Evolutionary conservation across 2,888 invertebrate species (phyloP).

Genomic region (Lamellibrachia satsuma): DNA sequence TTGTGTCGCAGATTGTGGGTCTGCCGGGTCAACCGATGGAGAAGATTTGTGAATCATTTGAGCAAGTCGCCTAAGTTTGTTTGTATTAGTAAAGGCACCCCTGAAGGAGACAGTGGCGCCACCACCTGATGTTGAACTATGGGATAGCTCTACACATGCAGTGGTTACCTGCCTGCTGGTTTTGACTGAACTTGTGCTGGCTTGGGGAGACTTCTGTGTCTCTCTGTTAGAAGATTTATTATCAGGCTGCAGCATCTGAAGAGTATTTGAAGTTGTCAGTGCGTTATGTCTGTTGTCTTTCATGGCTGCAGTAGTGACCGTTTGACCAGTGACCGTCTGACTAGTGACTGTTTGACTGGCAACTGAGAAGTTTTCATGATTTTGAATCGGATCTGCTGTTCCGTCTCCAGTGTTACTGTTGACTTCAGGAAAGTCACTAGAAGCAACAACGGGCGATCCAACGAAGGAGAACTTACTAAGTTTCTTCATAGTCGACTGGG

Average conservation of each 20-base stretch:
- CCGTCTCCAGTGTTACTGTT: too few relatives aligned
- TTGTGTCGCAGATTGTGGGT: neutral
- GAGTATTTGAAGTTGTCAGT: neutral
- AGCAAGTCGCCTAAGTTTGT: neutral
- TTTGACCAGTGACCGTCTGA: neutral
- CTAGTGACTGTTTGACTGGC: neutral
- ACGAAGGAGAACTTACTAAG: constrained; percentile 23
- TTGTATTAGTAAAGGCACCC: neutral
- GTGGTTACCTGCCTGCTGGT: neutral
- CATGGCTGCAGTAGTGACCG: neutral
- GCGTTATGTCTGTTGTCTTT: neutral
- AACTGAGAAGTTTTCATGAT: neutral
- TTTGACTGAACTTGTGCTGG: neutral
- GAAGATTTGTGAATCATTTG: neutral
- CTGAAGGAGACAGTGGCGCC: neutral
- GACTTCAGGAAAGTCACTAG: neutral
- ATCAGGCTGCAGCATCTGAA: neutral
- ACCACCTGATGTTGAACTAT: neutral
- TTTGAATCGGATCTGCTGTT: too few relatives aligned
- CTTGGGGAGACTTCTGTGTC: neutral
- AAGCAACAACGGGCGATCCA: neutral
- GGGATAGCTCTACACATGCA: neutral
- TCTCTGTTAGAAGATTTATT: neutral
- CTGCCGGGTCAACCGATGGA: neutral
- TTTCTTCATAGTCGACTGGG: constrained; percentile 21